Conservation (phyloP, 2,797 vertebrate genomes). For the Diplodus puntazzo region DNA sequence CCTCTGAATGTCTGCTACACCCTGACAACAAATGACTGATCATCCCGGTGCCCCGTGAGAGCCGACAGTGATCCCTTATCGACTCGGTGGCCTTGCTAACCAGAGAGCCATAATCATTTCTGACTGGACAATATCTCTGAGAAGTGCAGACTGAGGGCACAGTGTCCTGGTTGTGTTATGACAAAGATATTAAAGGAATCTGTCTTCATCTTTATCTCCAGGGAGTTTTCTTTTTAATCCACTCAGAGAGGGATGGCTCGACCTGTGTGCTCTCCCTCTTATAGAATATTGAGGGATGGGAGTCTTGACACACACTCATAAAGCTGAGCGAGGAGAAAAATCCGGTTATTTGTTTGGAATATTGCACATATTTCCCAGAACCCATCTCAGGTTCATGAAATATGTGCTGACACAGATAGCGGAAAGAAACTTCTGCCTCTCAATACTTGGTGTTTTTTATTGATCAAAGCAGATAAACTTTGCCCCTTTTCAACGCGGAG, state of each 20-base stretch:
- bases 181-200: slow-evolving; percentile 74
- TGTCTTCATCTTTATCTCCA: slow-evolving; percentile 65
- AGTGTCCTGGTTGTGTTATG: slow-evolving; percentile 47
- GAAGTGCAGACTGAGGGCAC: slow-evolving; percentile 34
- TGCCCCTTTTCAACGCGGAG: neutral
- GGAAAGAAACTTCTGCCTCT: slow-evolving; percentile 15
- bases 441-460: neutral
- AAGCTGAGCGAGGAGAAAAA: slow-evolving; percentile 33
- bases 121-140: slow-evolving; percentile 58
- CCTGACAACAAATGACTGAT: slow-evolving; percentile 43
- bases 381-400: slow-evolving; percentile 25
- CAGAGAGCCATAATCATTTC: slow-evolving; percentile 51
- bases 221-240: slow-evolving; percentile 52
- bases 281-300: slow-evolving; percentile 42
- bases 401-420: slow-evolving; percentile 17
- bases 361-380: slow-evolving; percentile 22
- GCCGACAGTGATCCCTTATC: slow-evolving; percentile 38
- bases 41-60: slow-evolving; percentile 13
- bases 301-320: slow-evolving; percentile 34
- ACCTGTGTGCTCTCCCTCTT: slow-evolving; percentile 26
- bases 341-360: slow-evolving; percentile 34
- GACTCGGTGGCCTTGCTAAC: slow-evolving; percentile 45
- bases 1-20: neutral
- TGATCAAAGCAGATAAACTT: slow-evolving; percentile 18
- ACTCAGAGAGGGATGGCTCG: slow-evolving; percentile 9